These are phyloP conservation scores for Netelia fuscicornis DNA, from an alignment of 2,888 invertebrate genomes.

Conservation along the genomic window DNA sequence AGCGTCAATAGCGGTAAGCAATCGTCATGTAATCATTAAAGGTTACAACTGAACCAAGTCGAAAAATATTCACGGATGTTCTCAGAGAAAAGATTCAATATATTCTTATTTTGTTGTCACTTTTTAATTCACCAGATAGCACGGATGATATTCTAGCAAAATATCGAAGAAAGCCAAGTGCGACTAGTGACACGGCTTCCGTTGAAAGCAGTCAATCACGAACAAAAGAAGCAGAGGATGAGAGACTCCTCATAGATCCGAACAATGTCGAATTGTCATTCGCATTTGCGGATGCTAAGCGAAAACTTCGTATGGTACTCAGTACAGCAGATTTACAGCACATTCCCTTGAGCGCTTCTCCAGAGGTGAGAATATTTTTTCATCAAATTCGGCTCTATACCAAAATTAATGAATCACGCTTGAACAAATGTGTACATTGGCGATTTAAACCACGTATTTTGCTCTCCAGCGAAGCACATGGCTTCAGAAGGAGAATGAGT, in stretches of 20 bases:
- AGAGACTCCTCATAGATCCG: constrained; percentile 86
- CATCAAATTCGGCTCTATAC: neutral
- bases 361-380: constrained; percentile 74
- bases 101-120: neutral
- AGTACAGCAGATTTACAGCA: constrained; percentile 94
- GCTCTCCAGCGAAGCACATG: constrained; percentile 82
- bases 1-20: constrained; percentile 77
- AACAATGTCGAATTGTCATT: constrained; percentile 86
- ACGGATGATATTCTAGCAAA: constrained; percentile 98
- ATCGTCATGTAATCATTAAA: neutral
- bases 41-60: neutral
- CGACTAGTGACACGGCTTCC: constrained; percentile 86
- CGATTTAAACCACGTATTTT: constrained; percentile 6
- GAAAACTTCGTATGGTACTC: constrained; percentile 95
- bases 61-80: no score
- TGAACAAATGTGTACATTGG: constrained; percentile 1
- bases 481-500: constrained; percentile 84
- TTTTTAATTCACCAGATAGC: constrained; percentile 86
- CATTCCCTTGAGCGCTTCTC: constrained; percentile 84
- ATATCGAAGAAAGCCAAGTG: constrained; percentile 91
- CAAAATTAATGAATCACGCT: constrained; percentile 11
- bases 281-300: constrained; percentile 91
- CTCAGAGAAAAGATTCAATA: no score
- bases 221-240: constrained; percentile 85
- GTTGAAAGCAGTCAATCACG: constrained; percentile 83